A percentile compares a stretch with the other conserved stretches of the same genome.
phyloP scores from a whole-genome alignment of 2,113 vertebrate genomes.

The Paralichthys olivaceus region DNA sequence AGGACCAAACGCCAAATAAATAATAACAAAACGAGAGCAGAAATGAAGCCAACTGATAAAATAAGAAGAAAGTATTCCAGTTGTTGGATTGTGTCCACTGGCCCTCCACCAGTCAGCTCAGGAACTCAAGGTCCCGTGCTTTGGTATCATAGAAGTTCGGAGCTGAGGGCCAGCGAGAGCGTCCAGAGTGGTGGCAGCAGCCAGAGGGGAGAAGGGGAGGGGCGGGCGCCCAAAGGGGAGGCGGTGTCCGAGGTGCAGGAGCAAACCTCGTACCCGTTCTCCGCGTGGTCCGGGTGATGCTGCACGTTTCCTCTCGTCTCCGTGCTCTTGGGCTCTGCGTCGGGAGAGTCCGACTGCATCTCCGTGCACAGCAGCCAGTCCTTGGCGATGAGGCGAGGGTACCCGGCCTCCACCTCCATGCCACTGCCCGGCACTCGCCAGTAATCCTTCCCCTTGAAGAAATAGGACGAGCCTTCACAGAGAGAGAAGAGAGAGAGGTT shows the following conservation, averaged over 20 bases:
- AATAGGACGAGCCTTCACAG: constrained; percentile 85
- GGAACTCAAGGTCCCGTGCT: constrained; percentile 28
- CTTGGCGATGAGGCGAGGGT: constrained; percentile 87
- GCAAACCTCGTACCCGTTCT: constrained; percentile 90
- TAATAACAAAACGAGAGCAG: constrained; percentile 59
- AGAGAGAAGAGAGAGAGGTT: constrained; percentile 15
- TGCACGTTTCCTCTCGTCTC: constrained; percentile 80
- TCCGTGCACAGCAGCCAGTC: constrained; percentile 95
- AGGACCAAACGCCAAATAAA: constrained; percentile 56
- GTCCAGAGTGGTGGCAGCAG: constrained; percentile 77
- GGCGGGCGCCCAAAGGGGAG: constrained; percentile 19
- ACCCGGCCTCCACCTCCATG: constrained; percentile 87
- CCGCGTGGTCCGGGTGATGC: constrained; percentile 82
- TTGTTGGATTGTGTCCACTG: constrained; percentile 42
- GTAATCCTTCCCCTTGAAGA: constrained; percentile 95
- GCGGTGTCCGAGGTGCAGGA: constrained; percentile 87
- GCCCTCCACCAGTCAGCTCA: constrained; percentile 19
- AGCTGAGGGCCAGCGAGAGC: constrained; percentile 50
- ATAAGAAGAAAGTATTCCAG: constrained; percentile 52
- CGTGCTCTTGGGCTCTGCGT: constrained; percentile 72
- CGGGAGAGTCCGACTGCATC: constrained; percentile 84
- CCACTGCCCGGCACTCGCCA: constrained; percentile 91
- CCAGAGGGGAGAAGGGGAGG: constrained; percentile 52
- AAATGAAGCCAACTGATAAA: constrained; percentile 33
- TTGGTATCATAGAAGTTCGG: constrained; percentile 80